Evolutionary conservation across 2,888 invertebrate species (phyloP).

Genomic region (Thymelicus acteon): DNA sequence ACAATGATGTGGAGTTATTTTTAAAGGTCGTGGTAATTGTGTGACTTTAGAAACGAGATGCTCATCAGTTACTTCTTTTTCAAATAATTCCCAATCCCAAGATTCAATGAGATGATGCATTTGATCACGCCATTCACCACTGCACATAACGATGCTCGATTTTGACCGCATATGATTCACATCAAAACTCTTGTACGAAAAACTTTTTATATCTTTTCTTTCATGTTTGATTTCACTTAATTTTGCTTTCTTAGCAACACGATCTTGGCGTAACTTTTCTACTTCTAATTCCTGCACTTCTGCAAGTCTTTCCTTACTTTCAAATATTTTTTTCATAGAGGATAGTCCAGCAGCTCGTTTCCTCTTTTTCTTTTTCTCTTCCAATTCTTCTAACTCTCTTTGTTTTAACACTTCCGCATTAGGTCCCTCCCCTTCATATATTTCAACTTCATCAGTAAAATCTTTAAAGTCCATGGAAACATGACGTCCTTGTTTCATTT

Average conservation of each 20-base stretch:
- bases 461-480: constrained; percentile 89
- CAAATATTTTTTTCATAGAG: constrained; percentile 89
- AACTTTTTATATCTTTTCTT: constrained; percentile 77
- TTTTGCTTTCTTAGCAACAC: constrained; percentile 73
- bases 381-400: constrained; percentile 83
- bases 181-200: constrained; percentile 77
- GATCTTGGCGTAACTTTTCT: constrained; percentile 72
- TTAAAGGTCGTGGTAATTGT: constrained; percentile 77
- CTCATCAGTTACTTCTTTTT: constrained; percentile 81
- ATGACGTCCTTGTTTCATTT: constrained; percentile 89
- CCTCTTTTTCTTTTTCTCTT: constrained; percentile 82
- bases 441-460: constrained; percentile 82
- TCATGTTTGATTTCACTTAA: constrained; percentile 73
- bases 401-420: constrained; percentile 86
- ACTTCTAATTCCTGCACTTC: constrained; percentile 86
- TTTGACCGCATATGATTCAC: constrained; percentile 81
- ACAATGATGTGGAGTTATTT: constrained; percentile 77
- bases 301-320: constrained; percentile 89
- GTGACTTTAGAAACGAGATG: constrained; percentile 76
- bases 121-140: constrained; percentile 86
- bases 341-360: constrained; percentile 87
- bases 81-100: constrained; percentile 87
- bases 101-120: constrained; percentile 86
- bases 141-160: constrained; percentile 77
- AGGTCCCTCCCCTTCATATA: constrained; percentile 90